Base-by-base conservation (phyloP, 2,888 invertebrate genomes). In the Metacarcinus magister region DNA sequence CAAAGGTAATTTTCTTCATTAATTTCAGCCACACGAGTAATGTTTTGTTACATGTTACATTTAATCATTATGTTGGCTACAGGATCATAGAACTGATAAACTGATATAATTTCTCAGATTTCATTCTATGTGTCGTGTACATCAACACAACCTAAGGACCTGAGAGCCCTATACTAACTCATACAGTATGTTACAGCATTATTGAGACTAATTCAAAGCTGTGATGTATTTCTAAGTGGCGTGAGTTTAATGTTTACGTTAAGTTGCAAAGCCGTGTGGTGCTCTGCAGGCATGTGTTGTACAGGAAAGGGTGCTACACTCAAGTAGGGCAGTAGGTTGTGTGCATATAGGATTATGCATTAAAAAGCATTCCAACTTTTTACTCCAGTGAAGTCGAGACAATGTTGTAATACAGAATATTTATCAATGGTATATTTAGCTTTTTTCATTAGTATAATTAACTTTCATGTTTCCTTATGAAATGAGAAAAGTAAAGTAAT, bases 301-400 rank as follows among this genome's bases (percentile, higher is more conserved):
- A 32, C 87, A 87, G 87, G 39, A 87, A 87, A 39, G 87, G 87
- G 87, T 87, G 87, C 87, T 87, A 87, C 87, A 87, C 39, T 32
- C 87, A 13, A 39, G 39, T 87, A 87, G 39, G 87, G 32, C 87
- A 16, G 39, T 87, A 87, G 87, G 75, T 82, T 87, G 39, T 87
- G 87, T 87, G 87, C 87, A 87, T 87, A 87, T 39, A 16, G 0
- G 13, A 54, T 87, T 32, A 39, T 87, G 39, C 39, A 87, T 87
- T 3, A 87, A 87, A 39, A n/a, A 16, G 3, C 10, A 87, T 87
- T 87, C 87, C 87, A 87, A 87, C 87, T 87, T 87, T 87, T 87
- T 87, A 39, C 87, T 75, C 75, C 75, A 75, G 75, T n/a, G 28
- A 75, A 75, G 60, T 13, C 28, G 39, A 39, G n/a, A 10, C 87